Conservation (phyloP, 2,888 invertebrate species). For the Sepiola atlantica region DNA sequence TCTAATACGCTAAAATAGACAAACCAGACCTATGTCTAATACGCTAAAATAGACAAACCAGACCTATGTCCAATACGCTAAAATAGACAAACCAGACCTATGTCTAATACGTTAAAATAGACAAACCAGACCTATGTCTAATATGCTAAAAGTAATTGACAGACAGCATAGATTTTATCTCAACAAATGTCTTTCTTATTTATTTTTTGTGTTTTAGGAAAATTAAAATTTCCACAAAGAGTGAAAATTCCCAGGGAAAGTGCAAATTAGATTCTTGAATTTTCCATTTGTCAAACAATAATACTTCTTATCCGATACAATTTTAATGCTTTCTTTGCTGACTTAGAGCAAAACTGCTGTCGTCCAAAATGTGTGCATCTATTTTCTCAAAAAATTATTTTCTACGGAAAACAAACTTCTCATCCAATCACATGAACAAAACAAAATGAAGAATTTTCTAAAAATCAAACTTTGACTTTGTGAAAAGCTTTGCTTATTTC, state of each 20-base stretch:
- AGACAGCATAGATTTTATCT: not conserved
- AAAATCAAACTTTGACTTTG: not conserved
- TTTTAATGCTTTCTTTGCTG: not conserved
- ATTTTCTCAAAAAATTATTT: not conserved
- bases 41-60: too few species aligned
- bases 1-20: too few species aligned
- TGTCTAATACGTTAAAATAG: not conserved
- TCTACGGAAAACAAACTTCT: not conserved
- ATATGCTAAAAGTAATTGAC: too few species aligned
- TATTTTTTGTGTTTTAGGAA: not conserved
- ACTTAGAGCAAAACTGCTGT: not conserved
- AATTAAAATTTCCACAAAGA: too few species aligned
- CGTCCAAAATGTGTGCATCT: not conserved
- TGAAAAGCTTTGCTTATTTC: not conserved
- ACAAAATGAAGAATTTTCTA: not conserved
- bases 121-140: not conserved
- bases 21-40: too few species aligned
- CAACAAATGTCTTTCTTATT: not conserved
- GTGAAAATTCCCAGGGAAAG: not conserved
- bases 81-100: too few species aligned
- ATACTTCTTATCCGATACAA: not conserved
- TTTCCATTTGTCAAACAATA: not conserved
- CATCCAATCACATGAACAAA: not conserved
- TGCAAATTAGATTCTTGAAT: not conserved
- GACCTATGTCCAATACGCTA: too few species aligned